Evolutionary conservation across 1,140 invertebrate species (phyloP), one percentile per base, ranked within the genome.

Genomic region (Andrena cerasifolii): DNA sequence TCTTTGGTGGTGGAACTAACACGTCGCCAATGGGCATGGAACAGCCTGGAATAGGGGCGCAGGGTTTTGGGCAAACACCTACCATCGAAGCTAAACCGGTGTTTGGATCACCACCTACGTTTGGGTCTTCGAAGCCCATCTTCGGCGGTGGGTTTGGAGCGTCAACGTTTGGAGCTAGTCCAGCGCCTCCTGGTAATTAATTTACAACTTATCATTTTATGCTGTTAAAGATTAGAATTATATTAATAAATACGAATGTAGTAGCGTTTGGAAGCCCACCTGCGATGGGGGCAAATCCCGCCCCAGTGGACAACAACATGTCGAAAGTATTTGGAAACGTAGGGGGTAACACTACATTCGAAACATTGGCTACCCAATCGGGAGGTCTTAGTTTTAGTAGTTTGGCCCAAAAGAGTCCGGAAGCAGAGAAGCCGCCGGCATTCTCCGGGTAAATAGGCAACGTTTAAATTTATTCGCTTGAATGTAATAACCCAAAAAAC

Each of bases 381-480:
- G 89, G 87, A 47, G 90, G 86, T 4, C 77, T 92, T n/a, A 90
- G 89, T 14, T 93, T 93, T 33, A 88, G 90, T 47, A 91, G 90
- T 78, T 83, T 93, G 67, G 92, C 91, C 2, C 92, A 92, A 71
- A 91, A 91, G 45, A 89, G 84, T 36, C 65, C 87, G 26, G 89
- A 90, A 70, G 72, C 86, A 28, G 87, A 90, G 47, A 89, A 91
- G 70, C 75, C 90, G 66, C 88, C 88, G 28, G 53, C 85, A 40
- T 92, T 92, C 75, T 82, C 87, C 65, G 89, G 89, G 88, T 92
- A 85, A 85, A 40, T 68, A 75, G n/a, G 61, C 36, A 18, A 53
- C 21, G 33, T 7, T 40, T 24, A 4, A 61, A 24, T n/a, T n/a
- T n/a, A n/a, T n/a, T n/a, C n/a, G n/a, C n/a, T n/a, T n/a, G n/a